Evolutionary conservation across 2,113 vertebrate genomes (phyloP).

Genomic region (Tragelaphus buxtoni): DNA sequence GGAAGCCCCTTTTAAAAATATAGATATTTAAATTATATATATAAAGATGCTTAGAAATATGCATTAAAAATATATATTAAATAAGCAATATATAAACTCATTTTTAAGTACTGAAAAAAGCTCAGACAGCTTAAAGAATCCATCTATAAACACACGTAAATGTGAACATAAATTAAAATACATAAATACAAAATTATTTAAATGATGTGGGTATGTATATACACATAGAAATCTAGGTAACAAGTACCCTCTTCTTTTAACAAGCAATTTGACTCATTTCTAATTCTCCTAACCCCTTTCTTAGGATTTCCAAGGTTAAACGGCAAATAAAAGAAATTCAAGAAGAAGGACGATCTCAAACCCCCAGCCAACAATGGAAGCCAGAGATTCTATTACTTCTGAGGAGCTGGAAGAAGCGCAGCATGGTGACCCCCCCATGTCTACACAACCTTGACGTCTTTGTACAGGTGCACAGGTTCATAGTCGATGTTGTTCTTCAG

Average conservation of each 20-base stretch:
- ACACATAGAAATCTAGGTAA: background rate
- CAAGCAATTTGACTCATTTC: background rate
- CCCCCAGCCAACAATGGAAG: background rate
- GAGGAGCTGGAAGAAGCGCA: rapidly evolving
- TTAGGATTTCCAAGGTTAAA: background rate
- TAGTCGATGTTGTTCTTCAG: slow-evolving; percentile 98
- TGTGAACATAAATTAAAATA: background rate
- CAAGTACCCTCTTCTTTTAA: background rate
- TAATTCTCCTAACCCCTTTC: background rate
- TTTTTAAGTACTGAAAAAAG: background rate
- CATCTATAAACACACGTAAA: background rate
- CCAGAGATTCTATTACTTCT: background rate
- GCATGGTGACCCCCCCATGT: rapidly evolving
- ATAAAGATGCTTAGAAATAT: background rate
- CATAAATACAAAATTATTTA: background rate
- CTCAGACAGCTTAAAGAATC: background rate
- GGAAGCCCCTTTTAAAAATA: background rate
- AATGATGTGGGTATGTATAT: background rate
- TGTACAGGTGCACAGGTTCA: slow-evolving; percentile 97
- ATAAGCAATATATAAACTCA: background rate
- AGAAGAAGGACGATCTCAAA: background rate
- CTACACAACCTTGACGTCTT: slow-evolving; percentile 95
- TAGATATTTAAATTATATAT: background rate
- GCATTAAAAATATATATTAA: background rate
- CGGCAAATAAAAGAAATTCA: background rate